Conservation (phyloP, 2,113 vertebrate genomes). For the Lycocorax pyrrhopterus region DNA sequence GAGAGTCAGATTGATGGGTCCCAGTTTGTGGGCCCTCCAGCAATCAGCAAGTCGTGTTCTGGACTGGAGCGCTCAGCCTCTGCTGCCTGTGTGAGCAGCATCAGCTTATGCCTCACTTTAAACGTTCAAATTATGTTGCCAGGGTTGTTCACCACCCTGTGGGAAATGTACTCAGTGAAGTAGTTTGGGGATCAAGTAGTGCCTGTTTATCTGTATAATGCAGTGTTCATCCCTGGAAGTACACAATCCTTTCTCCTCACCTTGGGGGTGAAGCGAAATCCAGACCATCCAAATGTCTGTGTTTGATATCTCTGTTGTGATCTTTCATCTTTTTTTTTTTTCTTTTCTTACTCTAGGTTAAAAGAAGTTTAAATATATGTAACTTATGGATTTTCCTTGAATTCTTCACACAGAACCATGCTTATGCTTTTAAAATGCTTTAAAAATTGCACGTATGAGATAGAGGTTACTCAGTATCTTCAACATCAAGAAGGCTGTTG, state of each 20-base stretch:
- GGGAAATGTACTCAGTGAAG: not conserved
- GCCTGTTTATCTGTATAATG: not conserved
- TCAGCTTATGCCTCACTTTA: not conserved
- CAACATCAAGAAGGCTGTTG: not conserved
- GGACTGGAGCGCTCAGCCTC: too few species aligned
- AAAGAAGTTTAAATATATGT: not conserved
- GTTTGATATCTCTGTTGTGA: not conserved
- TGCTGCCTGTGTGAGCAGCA: too few species aligned
- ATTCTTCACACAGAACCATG: not conserved
- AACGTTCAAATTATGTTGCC: not conserved
- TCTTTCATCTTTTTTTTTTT: not conserved
- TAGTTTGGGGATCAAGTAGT: not conserved
- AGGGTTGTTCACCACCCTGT: not conserved
- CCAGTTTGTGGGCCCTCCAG: not conserved
- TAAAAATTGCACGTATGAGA: accelerated
- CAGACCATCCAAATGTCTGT: too few species aligned
- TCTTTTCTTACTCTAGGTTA: not conserved
- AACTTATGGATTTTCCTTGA: not conserved
- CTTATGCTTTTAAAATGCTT: not conserved
- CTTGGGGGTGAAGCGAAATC: accelerated
- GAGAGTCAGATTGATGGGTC: not conserved
- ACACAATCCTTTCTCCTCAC: not conserved
- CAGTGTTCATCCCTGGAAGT: not conserved
- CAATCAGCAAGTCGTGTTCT: accelerated
- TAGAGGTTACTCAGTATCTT: not conserved